phyloP scores from a whole-genome alignment of 35 echinoderm and acorn worm species.

The Nesometra sesokonis region DNA sequence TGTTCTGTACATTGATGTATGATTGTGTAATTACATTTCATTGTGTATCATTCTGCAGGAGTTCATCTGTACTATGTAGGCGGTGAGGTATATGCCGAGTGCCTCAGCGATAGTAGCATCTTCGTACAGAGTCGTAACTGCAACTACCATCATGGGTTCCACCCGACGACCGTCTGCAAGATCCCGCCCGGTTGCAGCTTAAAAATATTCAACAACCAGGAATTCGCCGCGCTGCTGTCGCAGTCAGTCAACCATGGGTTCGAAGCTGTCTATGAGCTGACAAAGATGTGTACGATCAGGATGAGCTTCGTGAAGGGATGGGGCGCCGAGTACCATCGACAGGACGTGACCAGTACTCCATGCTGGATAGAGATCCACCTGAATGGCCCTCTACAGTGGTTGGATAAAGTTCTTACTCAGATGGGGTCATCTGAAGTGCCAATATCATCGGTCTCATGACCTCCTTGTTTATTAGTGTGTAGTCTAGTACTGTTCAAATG shows the following conservation, averaged over 20 bases:
- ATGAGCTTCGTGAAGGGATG: constrained; percentile 99
- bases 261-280: constrained; percentile 96
- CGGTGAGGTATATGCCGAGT: constrained; percentile 96
- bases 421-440: constrained; percentile 93
- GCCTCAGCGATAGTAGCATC: constrained; percentile 99
- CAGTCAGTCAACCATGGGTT: constrained; percentile 99
- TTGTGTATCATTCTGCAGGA: constrained; percentile 35
- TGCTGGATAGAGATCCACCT: constrained; percentile 99
- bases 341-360: constrained; percentile 94
- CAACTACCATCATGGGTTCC: constrained; percentile 97
- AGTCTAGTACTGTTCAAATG: background rate
- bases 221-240: constrained; percentile 95
- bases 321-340: constrained; percentile 97
- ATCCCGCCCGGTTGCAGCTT: constrained; percentile 96
- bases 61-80: constrained; percentile 99
- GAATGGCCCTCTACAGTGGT: constrained; percentile 95
- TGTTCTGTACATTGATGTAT: too few relatives aligned
- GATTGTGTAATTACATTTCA: too few relatives aligned
- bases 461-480: background rate
- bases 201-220: constrained; percentile 99
- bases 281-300: constrained; percentile 99
- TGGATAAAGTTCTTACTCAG: constrained; percentile 97
- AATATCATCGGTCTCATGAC: constrained; percentile 97
- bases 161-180: constrained; percentile 98
- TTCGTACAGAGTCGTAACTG: constrained; percentile 99